A percentile compares a stretch with the other conserved stretches of the same genome.
Evolutionary conservation across 2,113 vertebrate genomes (phyloP).

Genomic region (Leiothrix lutea): DNA sequence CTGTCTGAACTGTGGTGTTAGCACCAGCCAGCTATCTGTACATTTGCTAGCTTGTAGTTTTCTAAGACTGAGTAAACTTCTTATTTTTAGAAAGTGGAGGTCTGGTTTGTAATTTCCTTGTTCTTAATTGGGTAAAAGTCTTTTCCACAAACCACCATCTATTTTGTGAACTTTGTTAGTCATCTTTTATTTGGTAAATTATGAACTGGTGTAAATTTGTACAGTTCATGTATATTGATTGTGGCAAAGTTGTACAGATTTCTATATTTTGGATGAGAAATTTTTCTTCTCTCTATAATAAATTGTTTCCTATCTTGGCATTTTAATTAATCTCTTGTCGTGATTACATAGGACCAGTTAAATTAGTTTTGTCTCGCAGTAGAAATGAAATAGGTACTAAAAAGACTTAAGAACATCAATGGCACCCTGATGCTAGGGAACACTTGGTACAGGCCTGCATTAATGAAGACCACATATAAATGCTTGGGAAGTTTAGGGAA

Average conservation of each 20-base stretch:
- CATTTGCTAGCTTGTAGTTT: constrained; percentile 88
- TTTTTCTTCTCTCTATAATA: constrained; percentile 99
- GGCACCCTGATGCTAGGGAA: constrained; percentile 57
- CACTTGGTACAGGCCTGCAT: constrained; percentile 40
- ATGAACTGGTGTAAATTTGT: constrained; percentile 99
- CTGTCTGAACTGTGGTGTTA: constrained; percentile 84
- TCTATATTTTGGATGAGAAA: constrained; percentile 99
- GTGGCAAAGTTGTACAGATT: constrained; percentile 99
- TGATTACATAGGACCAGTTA: constrained; percentile 75
- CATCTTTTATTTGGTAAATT: constrained; percentile 97
- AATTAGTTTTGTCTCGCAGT: constrained; percentile 61
- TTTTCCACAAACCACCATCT: constrained; percentile 88
- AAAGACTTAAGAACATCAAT: constrained; percentile 33
- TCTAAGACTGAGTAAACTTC: constrained; percentile 85
- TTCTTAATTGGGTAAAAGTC: constrained; percentile 86
- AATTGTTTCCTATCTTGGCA: constrained; percentile 93
- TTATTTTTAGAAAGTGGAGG: constrained; percentile 90
- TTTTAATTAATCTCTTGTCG: constrained; percentile 86
- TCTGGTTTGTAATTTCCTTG: constrained; percentile 89
- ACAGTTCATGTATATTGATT: constrained; percentile 99
- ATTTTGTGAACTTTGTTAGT: constrained; percentile 98
- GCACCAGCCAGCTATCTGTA: constrained; percentile 86
- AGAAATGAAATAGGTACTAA: constrained; percentile 50
- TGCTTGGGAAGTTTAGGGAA: constrained; percentile 43
- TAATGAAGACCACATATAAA: constrained; percentile 43